phyloP scores from a whole-genome alignment of 2,113 vertebrate species.

The Procapra przewalskii region DNA sequence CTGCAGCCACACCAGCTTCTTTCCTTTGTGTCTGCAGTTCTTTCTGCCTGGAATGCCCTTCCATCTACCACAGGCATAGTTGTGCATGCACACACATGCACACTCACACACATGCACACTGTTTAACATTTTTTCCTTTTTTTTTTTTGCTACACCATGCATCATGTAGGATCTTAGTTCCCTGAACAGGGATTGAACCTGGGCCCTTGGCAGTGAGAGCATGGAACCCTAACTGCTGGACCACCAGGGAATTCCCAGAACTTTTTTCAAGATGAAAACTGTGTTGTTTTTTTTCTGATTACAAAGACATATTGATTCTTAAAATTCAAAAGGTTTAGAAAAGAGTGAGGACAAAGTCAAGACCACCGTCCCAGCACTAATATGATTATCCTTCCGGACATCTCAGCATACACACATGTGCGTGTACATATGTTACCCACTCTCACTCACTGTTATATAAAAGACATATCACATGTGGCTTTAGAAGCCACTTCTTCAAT shows the following conservation, averaged over 20 bases:
- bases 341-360: background rate
- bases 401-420: background rate
- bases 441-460: background rate
- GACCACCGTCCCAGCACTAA: background rate
- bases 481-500: background rate
- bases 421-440: rapidly evolving
- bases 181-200: background rate
- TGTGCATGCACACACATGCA: background rate
- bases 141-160: background rate
- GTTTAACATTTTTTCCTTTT: background rate
- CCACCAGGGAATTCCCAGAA: background rate
- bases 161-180: background rate
- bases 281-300: background rate
- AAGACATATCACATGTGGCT: background rate
- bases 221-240: background rate
- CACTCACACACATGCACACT: background rate
- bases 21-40: background rate
- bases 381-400: no score
- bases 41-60: background rate
- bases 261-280: background rate
- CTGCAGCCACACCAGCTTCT: background rate
- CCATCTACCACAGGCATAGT: background rate
- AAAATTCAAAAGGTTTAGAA: background rate
- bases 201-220: background rate
- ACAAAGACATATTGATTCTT: background rate